Evolutionary conservation across 2,113 vertebrate genomes (phyloP).

Genomic region (Ciconia boyciana): DNA sequence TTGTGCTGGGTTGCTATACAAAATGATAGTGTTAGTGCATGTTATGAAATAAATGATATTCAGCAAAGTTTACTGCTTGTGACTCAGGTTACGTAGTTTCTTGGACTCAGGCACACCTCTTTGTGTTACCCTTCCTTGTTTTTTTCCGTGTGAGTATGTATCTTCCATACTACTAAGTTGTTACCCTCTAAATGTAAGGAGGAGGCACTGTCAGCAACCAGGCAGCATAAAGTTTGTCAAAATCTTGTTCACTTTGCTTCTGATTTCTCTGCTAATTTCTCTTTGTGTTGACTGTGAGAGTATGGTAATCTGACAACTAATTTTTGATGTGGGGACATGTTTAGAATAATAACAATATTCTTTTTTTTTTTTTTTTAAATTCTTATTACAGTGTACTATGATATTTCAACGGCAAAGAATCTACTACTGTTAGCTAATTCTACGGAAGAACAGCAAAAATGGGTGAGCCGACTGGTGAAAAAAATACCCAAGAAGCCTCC

Average conservation of each 20-base stretch:
- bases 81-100: neutral
- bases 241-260: neutral
- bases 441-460: slow-evolving; percentile 97
- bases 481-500: slow-evolving; percentile 98
- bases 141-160: neutral
- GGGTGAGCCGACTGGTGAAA: slow-evolving; percentile 96
- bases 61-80: neutral
- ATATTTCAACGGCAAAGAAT: slow-evolving; percentile 96
- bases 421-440: slow-evolving; percentile 91
- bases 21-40: fast-evolving
- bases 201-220: neutral
- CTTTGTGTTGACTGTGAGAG: neutral
- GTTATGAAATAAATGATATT: neutral
- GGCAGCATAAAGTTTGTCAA: neutral
- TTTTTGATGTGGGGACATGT: neutral
- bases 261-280: neutral
- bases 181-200: neutral
- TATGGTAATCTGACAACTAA: neutral
- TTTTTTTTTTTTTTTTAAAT: neutral
- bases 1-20: neutral
- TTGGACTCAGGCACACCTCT: neutral
- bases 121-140: neutral
- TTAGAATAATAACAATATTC: neutral
- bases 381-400: slow-evolving; percentile 87
- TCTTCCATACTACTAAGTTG: neutral